Percentiles rank a stretch among this genome's conserved stretches.
Evolutionary conservation across 2,797 vertebrate species (phyloP).

Genomic region (Rhinogobio ventralis): DNA sequence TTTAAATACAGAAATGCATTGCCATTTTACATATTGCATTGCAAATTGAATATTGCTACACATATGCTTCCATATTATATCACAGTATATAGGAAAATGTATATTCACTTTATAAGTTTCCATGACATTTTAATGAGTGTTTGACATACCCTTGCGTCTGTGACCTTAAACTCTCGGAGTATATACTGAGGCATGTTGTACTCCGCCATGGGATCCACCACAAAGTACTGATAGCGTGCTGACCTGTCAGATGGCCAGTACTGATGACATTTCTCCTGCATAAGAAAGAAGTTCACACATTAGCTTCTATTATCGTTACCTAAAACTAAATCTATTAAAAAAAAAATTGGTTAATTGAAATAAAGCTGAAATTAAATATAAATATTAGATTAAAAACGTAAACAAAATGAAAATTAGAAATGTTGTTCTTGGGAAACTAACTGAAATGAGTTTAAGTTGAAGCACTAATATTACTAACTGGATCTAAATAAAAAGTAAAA

Average conservation of each 20-base stretch:
- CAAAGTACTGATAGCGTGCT: slow-evolving; percentile 98
- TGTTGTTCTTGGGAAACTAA: neutral
- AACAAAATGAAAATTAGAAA: neutral
- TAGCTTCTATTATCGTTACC: neutral
- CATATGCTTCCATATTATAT: too few relatives aligned
- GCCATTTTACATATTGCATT: too few relatives aligned
- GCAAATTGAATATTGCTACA: too few relatives aligned
- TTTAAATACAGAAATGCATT: too few relatives aligned
- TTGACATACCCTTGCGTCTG: slow-evolving; percentile 92
- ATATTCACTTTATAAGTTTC: neutral
- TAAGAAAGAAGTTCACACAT: slow-evolving; percentile 52
- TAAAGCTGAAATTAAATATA: neutral
- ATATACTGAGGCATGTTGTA: slow-evolving; percentile 99
- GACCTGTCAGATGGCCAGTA: slow-evolving; percentile 98
- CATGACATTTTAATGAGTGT: neutral
- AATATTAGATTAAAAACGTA: neutral
- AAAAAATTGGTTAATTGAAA: neutral
- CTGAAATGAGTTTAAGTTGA: neutral
- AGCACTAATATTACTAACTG: neutral
- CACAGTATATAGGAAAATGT: neutral
- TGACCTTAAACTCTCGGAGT: slow-evolving; percentile 98
- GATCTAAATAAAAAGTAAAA: neutral
- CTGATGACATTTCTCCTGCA: slow-evolving; percentile 97
- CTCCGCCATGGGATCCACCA: slow-evolving; percentile 98
- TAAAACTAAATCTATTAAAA: neutral